These are phyloP conservation scores for Amphibalanus amphitrite DNA, from an alignment of 1,140 invertebrate genomes.

Conservation along the genomic window DNA sequence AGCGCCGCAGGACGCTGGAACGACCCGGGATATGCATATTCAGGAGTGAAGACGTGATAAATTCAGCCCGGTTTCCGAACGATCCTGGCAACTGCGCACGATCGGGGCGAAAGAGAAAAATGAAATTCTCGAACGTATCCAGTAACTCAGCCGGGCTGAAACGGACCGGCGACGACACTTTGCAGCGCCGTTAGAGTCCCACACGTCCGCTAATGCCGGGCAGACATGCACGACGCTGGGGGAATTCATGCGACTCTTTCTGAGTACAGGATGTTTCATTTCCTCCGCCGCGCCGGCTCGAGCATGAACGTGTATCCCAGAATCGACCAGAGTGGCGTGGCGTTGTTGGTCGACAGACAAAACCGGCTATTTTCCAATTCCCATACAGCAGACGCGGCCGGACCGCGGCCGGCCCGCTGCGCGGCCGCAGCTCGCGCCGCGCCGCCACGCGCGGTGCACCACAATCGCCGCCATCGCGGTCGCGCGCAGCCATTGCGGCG, in stretches of 20 bases:
- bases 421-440: too few relatives aligned
- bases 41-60: neutral
- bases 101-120: neutral
- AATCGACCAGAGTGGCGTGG: too few relatives aligned
- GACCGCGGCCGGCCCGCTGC: neutral
- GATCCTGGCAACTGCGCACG: neutral
- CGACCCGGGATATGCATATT: neutral
- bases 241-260: too few relatives aligned
- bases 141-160: neutral
- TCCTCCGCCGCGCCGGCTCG: too few relatives aligned
- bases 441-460: neutral
- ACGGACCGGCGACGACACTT: neutral
- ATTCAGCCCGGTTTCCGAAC: neutral
- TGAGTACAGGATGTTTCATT: too few relatives aligned
- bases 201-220: too few relatives aligned
- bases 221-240: too few relatives aligned
- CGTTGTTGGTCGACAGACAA: too few relatives aligned
- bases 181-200: too few relatives aligned
- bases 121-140: neutral
- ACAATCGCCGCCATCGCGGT: neutral
- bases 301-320: too few relatives aligned
- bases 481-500: neutral
- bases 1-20: neutral
- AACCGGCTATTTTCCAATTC: too few relatives aligned
- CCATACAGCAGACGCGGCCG: too few relatives aligned